Conservation (phyloP, 2,113 vertebrate genomes). For the Sminthopsis crassicaudata region DNA sequence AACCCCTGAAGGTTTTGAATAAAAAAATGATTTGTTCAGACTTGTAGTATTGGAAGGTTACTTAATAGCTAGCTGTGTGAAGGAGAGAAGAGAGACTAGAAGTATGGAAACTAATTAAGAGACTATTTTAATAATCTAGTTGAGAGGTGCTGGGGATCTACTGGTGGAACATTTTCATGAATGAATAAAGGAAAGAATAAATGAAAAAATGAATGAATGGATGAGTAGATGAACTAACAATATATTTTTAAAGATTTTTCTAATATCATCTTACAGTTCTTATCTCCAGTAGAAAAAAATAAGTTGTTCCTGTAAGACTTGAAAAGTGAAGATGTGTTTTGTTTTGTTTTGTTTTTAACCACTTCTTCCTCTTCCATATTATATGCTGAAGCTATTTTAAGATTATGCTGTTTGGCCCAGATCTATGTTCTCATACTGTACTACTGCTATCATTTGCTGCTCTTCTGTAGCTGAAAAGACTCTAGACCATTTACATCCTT, state of each 20-base stretch:
- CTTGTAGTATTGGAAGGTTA: not conserved
- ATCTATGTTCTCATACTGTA: not conserved
- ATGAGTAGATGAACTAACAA: not conserved
- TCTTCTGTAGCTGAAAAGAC: constrained; percentile 3
- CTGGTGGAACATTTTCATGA: not conserved
- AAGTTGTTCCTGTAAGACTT: not conserved
- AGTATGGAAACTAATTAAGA: not conserved
- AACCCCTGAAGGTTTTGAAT: not conserved
- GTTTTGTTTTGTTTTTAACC: not conserved
- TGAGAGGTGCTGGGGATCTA: not conserved
- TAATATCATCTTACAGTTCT: constrained; percentile 30
- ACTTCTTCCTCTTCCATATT: not conserved
- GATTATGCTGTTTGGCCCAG: not conserved
- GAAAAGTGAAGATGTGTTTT: not conserved
- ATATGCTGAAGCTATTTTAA: not conserved
- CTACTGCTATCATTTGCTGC: not conserved
- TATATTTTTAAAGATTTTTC: not conserved
- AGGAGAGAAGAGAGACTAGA: not conserved
- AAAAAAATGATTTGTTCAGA: not conserved
- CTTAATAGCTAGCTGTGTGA: not conserved
- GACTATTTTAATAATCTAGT: too few relatives aligned
- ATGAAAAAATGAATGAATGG: not conserved
- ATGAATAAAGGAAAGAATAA: not conserved
- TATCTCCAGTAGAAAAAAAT: not conserved
- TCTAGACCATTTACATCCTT: constrained; percentile 7